Conservation (phyloP, 2,113 vertebrate species). For the Raja brachyura region DNA sequence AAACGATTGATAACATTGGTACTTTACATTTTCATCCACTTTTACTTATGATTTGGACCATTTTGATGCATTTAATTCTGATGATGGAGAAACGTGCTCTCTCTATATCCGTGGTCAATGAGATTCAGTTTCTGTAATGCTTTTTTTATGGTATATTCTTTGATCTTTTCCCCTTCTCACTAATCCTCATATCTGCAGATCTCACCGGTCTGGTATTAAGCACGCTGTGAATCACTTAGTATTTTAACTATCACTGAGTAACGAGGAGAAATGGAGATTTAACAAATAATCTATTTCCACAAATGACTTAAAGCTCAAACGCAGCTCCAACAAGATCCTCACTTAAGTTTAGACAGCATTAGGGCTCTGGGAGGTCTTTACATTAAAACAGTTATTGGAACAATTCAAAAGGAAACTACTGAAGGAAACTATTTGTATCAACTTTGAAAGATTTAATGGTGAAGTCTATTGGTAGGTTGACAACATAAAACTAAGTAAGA, state of each 20-base stretch:
- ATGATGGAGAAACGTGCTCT: neutral
- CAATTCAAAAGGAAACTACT: neutral
- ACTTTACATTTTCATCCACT: neutral
- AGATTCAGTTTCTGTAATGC: neutral
- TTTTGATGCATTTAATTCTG: neutral
- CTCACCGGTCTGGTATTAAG: neutral
- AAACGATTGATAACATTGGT: neutral
- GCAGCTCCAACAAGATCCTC: neutral
- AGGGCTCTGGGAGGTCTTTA: neutral
- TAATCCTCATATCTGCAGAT: neutral
- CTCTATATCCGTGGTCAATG: neutral
- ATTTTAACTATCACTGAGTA: neutral
- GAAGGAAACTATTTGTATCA: neutral
- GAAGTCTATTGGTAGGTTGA: too few relatives aligned
- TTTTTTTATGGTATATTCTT: neutral
- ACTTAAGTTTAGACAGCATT: neutral
- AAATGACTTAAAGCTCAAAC: neutral
- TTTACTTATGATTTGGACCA: neutral
- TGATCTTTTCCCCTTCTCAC: slow-evolving; percentile 29
- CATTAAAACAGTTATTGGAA: neutral
- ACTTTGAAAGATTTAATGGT: neutral
- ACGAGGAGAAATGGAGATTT: neutral
- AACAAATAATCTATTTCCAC: neutral
- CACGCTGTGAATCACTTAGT: neutral
- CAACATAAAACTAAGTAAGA: too few relatives aligned